Evolutionary conservation across 2,888 invertebrate species (phyloP).

Genomic region (Pocota personata): DNA sequence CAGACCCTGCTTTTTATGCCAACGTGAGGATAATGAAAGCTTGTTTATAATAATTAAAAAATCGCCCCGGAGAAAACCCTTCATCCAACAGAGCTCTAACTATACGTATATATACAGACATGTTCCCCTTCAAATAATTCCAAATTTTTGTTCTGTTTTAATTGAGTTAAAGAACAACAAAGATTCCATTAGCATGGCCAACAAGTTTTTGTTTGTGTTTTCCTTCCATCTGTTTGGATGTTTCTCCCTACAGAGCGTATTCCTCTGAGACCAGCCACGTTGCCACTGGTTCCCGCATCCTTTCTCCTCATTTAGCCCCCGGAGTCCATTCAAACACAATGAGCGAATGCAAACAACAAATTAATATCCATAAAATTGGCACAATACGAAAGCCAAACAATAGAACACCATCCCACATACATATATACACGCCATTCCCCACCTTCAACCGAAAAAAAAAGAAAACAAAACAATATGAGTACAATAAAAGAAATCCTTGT

Average conservation of each 20-base stretch:
- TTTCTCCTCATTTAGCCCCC: neutral
- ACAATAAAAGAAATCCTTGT: slow-evolving; percentile 53
- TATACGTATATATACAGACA: neutral
- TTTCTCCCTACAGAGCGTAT: neutral
- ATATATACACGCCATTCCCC: neutral
- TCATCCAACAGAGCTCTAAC: neutral
- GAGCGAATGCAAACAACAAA: slow-evolving; percentile 67
- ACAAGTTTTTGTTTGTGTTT: slow-evolving; percentile 31
- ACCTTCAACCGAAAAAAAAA: neutral
- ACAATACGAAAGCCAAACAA: slow-evolving; percentile 69
- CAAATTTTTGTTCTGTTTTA: slow-evolving; percentile 23
- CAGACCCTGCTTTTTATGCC: too few species aligned
- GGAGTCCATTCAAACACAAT: slow-evolving; percentile 57
- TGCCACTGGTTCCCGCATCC: neutral
- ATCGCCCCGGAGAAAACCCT: neutral
- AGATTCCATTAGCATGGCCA: slow-evolving; percentile 41
- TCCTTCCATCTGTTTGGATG: neutral
- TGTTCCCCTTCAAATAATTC: neutral
- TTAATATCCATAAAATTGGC: slow-evolving; percentile 73
- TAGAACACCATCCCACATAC: slow-evolving; percentile 36
- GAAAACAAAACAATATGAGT: slow-evolving; percentile 29
- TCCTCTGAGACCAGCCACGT: neutral
- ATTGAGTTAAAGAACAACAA: slow-evolving; percentile 41
- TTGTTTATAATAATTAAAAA: neutral
- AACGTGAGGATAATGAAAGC: neutral